Base-by-base conservation (phyloP, 2,888 invertebrate species). In the Metalampra italica region DNA sequence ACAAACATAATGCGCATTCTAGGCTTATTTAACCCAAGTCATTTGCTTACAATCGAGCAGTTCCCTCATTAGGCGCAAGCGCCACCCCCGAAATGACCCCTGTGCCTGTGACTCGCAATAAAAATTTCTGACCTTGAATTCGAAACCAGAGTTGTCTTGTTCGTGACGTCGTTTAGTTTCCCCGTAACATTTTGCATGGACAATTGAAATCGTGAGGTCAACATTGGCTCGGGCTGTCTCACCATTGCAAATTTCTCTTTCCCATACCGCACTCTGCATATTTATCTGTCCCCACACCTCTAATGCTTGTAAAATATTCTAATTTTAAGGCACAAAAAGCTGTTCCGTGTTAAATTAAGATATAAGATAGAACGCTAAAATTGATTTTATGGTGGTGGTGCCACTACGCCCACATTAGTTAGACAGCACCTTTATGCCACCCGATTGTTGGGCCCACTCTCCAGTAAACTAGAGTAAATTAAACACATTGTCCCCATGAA, bases 161-260 rank as follows among this genome's bases (percentile, higher is more conserved):
- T 78, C 85, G 83, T 82, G 87, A 85, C 85, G 85, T 81, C 82
- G 84, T 82, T 86, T 80, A 79, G 78, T 81, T 78, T 78, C 73
- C 75, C 70, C 73, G 75, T 80, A 84, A 85, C 84, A 85, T 85
- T 87, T 86, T 71, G 82, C 83, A 83, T 84, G 86, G 87, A 86
- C 87, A 86, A 86, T 87, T 84, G 87, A 82, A 88, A 86, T 83
- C 88, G 88, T 88, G 88, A 88, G 87, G 87, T 87, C 88, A 86
- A 69, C 82, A 75, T 78, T 78, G 82, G 76, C 80, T 77, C 74
- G 78, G 66, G 76, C 82, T 75, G 78, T 78, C 80, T 82, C 77
- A 72, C 73, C 70, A 75, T 75, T 77, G 82, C 82, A 78, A 84
- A 84, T 86, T 85, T 86, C 85, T 82, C 82, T 80, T 83, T 83